Conservation (phyloP, 1,140 invertebrate species). For the Drosophila lacteicornis region DNA sequence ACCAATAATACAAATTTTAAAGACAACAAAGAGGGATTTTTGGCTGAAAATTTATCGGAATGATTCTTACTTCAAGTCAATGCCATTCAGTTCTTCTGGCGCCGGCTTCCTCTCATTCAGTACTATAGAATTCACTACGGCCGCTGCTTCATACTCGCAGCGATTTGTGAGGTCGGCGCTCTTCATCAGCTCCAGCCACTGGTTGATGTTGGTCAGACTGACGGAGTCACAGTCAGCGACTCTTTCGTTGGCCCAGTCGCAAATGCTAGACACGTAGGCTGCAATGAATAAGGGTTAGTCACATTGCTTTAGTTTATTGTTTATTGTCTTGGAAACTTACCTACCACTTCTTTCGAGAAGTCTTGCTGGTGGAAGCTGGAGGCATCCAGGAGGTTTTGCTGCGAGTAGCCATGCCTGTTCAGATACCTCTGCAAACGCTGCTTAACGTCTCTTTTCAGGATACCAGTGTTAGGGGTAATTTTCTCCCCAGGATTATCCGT, state of each 20-base stretch:
- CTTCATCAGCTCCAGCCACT: constrained; percentile 70
- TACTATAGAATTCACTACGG: constrained; percentile 56
- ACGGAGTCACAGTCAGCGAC: constrained; percentile 61
- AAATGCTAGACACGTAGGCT: constrained; percentile 51
- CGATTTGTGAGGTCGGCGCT: constrained; percentile 19
- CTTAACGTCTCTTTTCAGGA: constrained; percentile 20
- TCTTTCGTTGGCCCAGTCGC: constrained; percentile 14
- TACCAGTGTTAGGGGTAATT: neutral
- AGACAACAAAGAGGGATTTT: no score
- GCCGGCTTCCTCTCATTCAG: constrained; percentile 56
- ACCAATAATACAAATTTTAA: neutral
- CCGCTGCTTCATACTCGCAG: constrained; percentile 65
- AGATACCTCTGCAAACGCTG: constrained; percentile 24
- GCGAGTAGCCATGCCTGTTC: constrained; percentile 42
- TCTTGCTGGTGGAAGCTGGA: constrained; percentile 5
- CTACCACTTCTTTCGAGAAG: constrained; percentile 7
- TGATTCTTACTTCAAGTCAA: constrained; percentile 58
- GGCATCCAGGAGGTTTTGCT: constrained; percentile 18
- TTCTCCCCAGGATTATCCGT: neutral
- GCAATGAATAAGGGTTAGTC: neutral
- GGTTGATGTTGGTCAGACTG: constrained; percentile 60
- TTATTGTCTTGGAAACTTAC: constrained; percentile 15
- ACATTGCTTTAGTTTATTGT: neutral
- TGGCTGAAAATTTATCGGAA: no score
- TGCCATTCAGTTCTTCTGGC: constrained; percentile 37